Evolutionary conservation across 2,888 invertebrate genomes (phyloP).

Genomic region (Diarsia brunnea): DNA sequence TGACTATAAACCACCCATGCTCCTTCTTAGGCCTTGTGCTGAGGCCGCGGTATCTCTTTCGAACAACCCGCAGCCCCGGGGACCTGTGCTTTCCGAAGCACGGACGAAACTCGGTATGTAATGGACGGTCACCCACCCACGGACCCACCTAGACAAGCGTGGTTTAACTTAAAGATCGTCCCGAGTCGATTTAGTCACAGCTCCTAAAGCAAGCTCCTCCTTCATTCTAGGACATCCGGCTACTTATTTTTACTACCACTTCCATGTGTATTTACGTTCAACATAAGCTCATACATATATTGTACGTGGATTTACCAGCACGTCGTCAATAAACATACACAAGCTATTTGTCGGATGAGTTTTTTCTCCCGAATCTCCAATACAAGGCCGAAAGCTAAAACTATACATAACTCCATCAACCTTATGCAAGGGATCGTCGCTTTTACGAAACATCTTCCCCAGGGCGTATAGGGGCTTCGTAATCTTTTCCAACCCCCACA

Average conservation of each 20-base stretch:
- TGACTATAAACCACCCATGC: no score
- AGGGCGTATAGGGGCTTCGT: conserved; percentile 59
- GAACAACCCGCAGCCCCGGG: no score
- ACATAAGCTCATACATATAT: background rate
- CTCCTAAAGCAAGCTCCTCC: no score
- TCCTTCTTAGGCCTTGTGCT: no score
- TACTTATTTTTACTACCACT: background rate
- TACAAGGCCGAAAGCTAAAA: conserved; percentile 44
- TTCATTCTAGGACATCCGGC: background rate
- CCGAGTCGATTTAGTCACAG: no score
- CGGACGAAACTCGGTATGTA: no score
- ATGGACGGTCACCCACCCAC: no score
- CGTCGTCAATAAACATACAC: conserved; percentile 40
- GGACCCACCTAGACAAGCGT: no score
- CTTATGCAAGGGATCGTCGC: conserved; percentile 54
- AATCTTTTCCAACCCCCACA: conserved; percentile 45
- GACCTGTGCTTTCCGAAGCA: no score
- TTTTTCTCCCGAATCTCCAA: conserved; percentile 56
- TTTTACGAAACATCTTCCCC: conserved; percentile 63
- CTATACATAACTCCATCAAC: conserved; percentile 49
- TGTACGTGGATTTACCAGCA: conserved; percentile 20
- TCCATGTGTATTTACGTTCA: background rate
- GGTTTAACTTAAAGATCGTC: no score
- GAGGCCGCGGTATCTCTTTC: no score
- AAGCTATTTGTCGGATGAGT: conserved; percentile 48